Evolutionary conservation across 1,140 invertebrate genomes (phyloP).

Genomic region (Rhopalosiphum maidis): DNA sequence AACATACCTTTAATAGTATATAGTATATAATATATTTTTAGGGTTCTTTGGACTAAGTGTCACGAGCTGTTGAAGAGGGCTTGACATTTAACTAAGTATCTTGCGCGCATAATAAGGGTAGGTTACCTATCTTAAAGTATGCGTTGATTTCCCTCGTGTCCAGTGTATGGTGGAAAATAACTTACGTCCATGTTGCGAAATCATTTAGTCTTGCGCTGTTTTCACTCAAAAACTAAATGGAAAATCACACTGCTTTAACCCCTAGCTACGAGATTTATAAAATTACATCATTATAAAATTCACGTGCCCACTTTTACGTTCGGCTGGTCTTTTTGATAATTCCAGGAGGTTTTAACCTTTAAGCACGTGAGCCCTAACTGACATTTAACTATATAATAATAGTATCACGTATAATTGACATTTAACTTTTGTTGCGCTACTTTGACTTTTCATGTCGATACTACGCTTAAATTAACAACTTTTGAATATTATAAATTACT

Average conservation of each 20-base stretch:
- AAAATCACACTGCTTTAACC: neutral
- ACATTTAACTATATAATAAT: conserved; percentile 38
- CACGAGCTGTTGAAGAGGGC: neutral
- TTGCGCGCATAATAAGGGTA: neutral
- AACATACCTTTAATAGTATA: neutral
- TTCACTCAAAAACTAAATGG: neutral
- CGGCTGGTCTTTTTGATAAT: neutral
- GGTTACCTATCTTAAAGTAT: neutral
- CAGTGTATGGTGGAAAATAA: neutral
- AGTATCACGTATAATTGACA: conserved; percentile 45
- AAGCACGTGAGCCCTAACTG: neutral
- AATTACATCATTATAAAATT: neutral
- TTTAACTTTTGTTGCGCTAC: conserved; percentile 10
- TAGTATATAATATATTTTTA: neutral
- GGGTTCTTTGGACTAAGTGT: neutral
- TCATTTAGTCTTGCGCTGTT: neutral
- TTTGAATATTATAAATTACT: neutral
- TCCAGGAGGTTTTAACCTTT: conserved; percentile 24
- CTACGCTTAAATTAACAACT: neutral
- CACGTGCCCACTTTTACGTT: neutral
- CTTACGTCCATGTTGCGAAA: neutral
- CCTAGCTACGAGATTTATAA: neutral
- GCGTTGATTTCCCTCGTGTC: conserved; percentile 38
- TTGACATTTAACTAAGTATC: conserved; percentile 15
- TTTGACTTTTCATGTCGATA: neutral